Percentiles rank a stretch among this genome's conserved stretches.
phyloP scores from a whole-genome alignment of 2,797 vertebrate genomes.

The Neomorphus geoffroyi region DNA sequence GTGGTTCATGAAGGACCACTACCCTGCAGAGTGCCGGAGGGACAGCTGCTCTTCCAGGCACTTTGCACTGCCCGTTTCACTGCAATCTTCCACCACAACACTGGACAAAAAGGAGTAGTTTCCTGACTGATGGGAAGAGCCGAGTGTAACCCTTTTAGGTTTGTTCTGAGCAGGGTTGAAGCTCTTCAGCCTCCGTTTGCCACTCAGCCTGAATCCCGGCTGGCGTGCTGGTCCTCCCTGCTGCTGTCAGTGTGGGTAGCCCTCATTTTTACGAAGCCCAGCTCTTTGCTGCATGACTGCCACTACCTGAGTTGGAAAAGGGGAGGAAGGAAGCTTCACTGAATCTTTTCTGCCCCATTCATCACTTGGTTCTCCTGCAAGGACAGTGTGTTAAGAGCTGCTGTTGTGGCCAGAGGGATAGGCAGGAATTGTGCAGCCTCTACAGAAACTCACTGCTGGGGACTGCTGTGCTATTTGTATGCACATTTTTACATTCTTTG shows the following conservation, averaged over 20 bases:
- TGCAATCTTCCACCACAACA: not conserved
- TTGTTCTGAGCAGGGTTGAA: not conserved
- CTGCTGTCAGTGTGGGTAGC: rapidly evolving
- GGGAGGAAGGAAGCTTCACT: not conserved
- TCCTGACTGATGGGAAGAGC: not conserved
- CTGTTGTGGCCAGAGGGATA: not conserved
- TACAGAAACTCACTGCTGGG: not conserved
- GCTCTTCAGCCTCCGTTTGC: not conserved
- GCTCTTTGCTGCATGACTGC: not conserved
- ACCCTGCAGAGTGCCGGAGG: not conserved
- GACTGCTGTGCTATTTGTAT: not conserved
- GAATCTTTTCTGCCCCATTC: not conserved
- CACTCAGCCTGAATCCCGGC: not conserved
- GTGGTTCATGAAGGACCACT: not conserved
- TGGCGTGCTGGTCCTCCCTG: not conserved
- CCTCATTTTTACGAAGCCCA: not conserved
- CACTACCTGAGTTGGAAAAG: not conserved
- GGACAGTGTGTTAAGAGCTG: not conserved
- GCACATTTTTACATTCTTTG: not conserved
- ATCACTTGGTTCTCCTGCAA: not conserved
- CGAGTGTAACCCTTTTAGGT: not conserved
- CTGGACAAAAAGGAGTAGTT: not conserved
- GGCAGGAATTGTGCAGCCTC: not conserved
- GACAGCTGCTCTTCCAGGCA: not conserved
- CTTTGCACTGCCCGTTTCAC: not conserved